Conservation (phyloP, 2,888 invertebrate species). For the Euphydryas editha region DNA sequence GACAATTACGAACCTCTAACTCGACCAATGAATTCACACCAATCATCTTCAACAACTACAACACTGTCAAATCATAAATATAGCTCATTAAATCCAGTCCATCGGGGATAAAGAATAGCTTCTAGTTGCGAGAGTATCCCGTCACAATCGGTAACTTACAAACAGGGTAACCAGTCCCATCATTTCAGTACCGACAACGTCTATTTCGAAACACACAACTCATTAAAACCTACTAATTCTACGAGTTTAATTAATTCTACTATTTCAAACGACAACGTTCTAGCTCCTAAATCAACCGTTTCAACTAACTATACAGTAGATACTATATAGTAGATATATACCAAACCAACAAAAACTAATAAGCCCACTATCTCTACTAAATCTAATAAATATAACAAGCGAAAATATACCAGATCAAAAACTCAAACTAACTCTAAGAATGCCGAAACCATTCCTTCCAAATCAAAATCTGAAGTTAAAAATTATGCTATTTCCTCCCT, state of each 20-base stretch:
- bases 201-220: neutral
- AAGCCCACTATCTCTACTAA: conserved; percentile 7
- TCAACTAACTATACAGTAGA: conserved; percentile 23
- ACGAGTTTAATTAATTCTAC: conserved; percentile 28
- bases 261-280: conserved; percentile 16
- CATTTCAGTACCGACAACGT: conserved; percentile 21
- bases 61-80: neutral
- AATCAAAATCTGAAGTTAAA: conserved; percentile 36
- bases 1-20: conserved; percentile 5
- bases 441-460: conserved; percentile 36
- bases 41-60: no score
- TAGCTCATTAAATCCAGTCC: conserved; percentile 23
- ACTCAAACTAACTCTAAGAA: conserved; percentile 2
- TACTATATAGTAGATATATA: conserved; percentile 20
- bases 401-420: conserved; percentile 32
- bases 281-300: conserved; percentile 29
- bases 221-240: neutral
- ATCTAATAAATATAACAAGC: conserved; percentile 10
- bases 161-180: conserved; percentile 41
- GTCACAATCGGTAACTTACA: conserved; percentile 23
- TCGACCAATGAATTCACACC: neutral
- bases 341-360: neutral
- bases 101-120: conserved; percentile 25
- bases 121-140: conserved; percentile 9
- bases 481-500: conserved; percentile 43